Evolutionary conservation across 2,888 invertebrate genomes (phyloP).

Genomic region (Caenorhabditis imperialis): DNA sequence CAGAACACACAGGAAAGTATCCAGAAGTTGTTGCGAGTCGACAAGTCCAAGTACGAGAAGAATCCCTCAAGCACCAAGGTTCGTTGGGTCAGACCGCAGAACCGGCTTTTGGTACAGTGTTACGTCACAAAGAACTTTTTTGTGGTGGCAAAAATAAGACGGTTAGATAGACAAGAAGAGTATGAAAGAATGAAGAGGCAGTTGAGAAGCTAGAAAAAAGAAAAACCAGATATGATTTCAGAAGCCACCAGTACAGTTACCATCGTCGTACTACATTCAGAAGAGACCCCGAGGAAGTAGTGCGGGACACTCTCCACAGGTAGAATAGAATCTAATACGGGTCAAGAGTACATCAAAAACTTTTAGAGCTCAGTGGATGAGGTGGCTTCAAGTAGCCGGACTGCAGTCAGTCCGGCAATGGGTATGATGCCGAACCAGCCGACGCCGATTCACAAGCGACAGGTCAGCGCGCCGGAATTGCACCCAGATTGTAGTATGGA

Average conservation of each 20-base stretch:
- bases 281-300: constrained; percentile 56
- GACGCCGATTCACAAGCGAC: constrained; percentile 40
- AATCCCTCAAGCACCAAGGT: constrained; percentile 53
- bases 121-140: constrained; percentile 26
- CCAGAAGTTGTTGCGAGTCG: constrained; percentile 48
- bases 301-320: constrained; percentile 62
- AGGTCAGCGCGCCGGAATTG: constrained; percentile 53
- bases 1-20: constrained; percentile 54
- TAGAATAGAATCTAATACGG: too few relatives aligned
- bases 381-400: constrained; percentile 50
- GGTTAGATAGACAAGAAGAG: too few relatives aligned
- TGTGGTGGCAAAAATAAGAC: constrained; percentile 22
- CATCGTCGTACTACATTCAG: constrained; percentile 43
- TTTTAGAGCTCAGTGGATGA: constrained; percentile 51
- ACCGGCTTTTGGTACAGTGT: neutral
- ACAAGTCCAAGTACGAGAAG: constrained; percentile 56
- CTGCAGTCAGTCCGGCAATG: constrained; percentile 46
- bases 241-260: constrained; percentile 45
- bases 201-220: neutral
- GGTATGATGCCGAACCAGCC: constrained; percentile 26
- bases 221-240: too few relatives aligned
- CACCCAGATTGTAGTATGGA: constrained; percentile 47
- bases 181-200: neutral
- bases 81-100: constrained; percentile 30
- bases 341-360: too few relatives aligned